Conservation (phyloP, 1,140 invertebrate species). For the Hyposmocoma kahamanoa region DNA sequence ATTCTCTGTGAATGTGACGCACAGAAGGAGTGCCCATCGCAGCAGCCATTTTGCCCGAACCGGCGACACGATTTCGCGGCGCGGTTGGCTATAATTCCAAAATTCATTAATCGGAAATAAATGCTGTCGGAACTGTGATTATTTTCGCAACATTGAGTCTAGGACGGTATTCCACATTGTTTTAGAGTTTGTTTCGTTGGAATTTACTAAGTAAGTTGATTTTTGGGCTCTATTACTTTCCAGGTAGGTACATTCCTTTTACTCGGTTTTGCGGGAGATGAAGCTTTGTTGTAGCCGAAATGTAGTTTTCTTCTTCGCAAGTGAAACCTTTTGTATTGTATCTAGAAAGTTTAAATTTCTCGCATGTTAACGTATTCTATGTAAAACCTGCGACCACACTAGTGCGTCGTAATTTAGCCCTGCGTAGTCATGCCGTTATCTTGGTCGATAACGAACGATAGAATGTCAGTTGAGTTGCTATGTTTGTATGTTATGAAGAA, state of each 20-base stretch:
- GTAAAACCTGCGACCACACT: conserved; percentile 23
- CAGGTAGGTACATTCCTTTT: conserved; percentile 23
- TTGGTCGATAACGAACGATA: conserved; percentile 48
- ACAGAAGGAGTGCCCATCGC: conserved; percentile 72
- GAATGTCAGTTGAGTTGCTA: conserved; percentile 30
- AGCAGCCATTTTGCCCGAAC: conserved; percentile 73
- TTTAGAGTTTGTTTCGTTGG: not conserved
- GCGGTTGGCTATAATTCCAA: conserved; percentile 38
- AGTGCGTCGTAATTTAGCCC: conserved; percentile 63
- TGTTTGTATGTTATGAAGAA: conserved; percentile 6
- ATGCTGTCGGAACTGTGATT: conserved; percentile 7
- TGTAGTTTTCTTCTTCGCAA: too few relatives aligned
- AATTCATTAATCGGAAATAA: conserved; percentile 28
- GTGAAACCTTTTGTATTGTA: too few relatives aligned
- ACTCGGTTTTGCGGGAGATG: conserved; percentile 33
- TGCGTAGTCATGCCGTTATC: conserved; percentile 61
- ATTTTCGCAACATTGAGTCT: not conserved
- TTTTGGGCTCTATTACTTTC: conserved; percentile 19
- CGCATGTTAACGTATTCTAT: conserved; percentile 15
- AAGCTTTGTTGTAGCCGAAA: too few relatives aligned
- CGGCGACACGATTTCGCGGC: conserved; percentile 70
- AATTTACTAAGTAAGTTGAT: conserved; percentile 21
- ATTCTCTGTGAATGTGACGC: conserved; percentile 69
- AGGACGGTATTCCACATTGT: too few relatives aligned
- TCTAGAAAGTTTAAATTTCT: too few relatives aligned